Conservation (phyloP, 2,113 vertebrate species). For the Baryphthengus martii region DNA sequence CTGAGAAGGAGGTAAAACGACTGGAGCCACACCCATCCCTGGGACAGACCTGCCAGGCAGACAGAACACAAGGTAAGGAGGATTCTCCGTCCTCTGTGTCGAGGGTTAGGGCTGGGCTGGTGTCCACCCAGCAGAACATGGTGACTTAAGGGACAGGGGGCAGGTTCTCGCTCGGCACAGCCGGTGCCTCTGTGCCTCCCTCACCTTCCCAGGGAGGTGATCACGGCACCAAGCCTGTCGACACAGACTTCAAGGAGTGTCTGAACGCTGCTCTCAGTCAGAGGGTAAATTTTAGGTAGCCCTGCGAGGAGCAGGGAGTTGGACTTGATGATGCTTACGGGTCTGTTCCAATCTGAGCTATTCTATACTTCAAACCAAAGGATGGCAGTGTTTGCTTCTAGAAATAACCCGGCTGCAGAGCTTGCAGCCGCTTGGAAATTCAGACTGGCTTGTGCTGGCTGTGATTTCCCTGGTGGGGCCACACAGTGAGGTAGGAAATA, state of each 20-base stretch:
- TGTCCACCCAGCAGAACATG: no score
- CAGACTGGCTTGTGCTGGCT: background rate
- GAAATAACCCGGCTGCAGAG: accelerated
- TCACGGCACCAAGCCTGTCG: background rate
- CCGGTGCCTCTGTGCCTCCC: background rate
- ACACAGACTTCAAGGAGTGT: background rate
- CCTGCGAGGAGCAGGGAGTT: background rate
- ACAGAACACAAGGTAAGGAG: background rate
- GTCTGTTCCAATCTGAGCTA: accelerated
- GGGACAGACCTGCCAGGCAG: background rate
- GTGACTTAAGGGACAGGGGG: background rate
- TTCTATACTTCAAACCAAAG: background rate
- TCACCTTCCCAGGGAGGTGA: background rate
- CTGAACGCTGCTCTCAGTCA: accelerated
- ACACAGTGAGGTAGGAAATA: background rate
- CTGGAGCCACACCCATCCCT: background rate
- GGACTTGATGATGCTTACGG: background rate
- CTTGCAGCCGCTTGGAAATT: accelerated
- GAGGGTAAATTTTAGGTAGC: accelerated
- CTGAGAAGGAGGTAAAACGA: background rate
- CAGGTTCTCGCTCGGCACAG: background rate
- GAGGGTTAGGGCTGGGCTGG: no score
- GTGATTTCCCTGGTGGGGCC: accelerated
- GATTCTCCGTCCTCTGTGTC: background rate
- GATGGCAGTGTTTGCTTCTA: background rate